Conservation (phyloP, 37 sponge, comb jelly and placozoan species). For the Aplysina aerophoba region DNA sequence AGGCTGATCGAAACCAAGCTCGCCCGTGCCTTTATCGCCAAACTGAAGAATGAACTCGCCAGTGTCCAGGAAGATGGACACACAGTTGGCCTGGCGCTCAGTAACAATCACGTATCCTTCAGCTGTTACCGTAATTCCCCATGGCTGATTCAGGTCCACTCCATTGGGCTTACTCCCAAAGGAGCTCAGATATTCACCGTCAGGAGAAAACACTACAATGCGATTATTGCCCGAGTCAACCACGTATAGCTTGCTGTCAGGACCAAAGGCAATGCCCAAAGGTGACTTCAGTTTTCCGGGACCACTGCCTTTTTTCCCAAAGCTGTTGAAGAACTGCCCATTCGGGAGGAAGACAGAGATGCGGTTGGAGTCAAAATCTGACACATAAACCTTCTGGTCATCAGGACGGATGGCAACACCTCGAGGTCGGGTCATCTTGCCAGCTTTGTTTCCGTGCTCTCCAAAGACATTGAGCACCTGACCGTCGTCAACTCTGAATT, state of each 20-base stretch:
- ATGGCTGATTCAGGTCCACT: conserved; percentile 24
- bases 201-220: conserved; percentile 42
- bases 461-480: conserved; percentile 27
- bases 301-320: conserved; percentile 47
- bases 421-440: conserved; percentile 22
- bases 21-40: neutral
- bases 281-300: conserved; percentile 38
- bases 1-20: neutral
- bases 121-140: conserved; percentile 11
- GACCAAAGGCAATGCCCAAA: conserved; percentile 44
- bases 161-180: neutral
- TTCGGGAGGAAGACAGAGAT: conserved; percentile 39
- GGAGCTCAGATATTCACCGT: neutral
- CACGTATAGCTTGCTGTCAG: conserved; percentile 38
- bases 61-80: neutral
- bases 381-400: conserved; percentile 29
- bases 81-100: conserved; percentile 1
- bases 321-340: conserved; percentile 30
- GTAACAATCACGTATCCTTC: conserved; percentile 27
- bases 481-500: conserved; percentile 1
- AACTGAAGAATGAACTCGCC: conserved; percentile 12
- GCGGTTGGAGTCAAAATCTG: conserved; percentile 43
- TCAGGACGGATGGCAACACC: neutral
- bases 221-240: conserved; percentile 52
- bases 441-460: neutral